A percentile compares a stretch with the other conserved stretches of the same genome.
These are phyloP conservation scores for Mastomys natalensis DNA, from an alignment of 2,113 vertebrate species.

Conservation along the genomic window DNA sequence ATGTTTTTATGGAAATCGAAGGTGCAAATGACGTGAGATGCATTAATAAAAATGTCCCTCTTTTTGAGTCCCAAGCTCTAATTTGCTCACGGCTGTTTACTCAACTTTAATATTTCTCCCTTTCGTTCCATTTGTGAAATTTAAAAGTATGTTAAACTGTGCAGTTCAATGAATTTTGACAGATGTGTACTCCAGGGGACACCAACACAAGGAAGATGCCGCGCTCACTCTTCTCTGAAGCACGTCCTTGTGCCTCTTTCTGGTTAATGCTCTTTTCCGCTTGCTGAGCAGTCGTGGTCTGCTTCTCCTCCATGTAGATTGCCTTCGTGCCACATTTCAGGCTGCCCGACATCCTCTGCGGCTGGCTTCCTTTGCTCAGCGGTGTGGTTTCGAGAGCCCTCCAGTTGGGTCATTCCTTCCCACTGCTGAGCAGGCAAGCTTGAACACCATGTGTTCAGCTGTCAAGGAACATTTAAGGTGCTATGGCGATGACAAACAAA, in stretches of 20 bases:
- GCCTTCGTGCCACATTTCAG: not conserved
- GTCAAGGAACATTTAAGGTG: not conserved
- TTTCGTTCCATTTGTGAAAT: not conserved
- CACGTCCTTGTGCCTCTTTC: not conserved
- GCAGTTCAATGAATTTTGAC: not conserved
- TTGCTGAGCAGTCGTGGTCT: not conserved
- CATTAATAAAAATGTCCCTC: not conserved
- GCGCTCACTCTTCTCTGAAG: not conserved
- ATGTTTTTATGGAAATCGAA: not conserved
- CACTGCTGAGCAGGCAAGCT: not conserved
- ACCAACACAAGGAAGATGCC: not conserved
- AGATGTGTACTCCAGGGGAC: not conserved
- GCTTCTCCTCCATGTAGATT: not conserved
- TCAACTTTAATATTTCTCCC: not conserved
- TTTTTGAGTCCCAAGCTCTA: not conserved
- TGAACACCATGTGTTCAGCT: not conserved
- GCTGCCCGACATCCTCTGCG: not conserved
- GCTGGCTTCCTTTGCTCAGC: not conserved
- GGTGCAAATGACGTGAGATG: not conserved
- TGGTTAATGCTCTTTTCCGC: rapidly evolving
- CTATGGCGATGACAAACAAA: not conserved
- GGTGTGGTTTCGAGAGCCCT: not conserved
- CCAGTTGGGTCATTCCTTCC: not conserved
- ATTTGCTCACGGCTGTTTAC: not conserved
- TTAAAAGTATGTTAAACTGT: not conserved